phyloP scores from a whole-genome alignment of 2,113 vertebrate genomes.

The Tragulus kanchil region DNA sequence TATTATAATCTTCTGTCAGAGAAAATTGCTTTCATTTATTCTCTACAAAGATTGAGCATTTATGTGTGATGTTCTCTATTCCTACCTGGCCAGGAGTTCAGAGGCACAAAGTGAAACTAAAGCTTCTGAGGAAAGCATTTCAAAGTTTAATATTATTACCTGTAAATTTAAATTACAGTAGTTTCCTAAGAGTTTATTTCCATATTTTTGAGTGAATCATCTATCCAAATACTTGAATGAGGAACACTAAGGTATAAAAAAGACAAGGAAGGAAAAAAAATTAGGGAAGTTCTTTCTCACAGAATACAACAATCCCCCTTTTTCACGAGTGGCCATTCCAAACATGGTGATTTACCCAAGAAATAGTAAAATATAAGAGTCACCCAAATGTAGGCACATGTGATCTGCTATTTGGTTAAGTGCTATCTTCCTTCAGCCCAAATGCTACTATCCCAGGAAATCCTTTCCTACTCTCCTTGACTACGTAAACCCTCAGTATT shows the following conservation, averaged over 20 bases:
- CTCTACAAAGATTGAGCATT: neutral
- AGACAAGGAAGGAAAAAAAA: neutral
- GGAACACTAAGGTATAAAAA: neutral
- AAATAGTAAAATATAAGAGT: neutral
- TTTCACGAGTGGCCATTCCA: neutral
- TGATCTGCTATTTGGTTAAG: neutral
- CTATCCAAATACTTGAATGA: neutral
- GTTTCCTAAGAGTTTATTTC: slow-evolving; percentile 22
- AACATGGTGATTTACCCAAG: neutral
- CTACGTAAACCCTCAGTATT: neutral
- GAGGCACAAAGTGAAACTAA: neutral
- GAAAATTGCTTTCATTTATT: slow-evolving; percentile 55
- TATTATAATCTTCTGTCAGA: slow-evolving; percentile 15
- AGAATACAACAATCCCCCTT: neutral
- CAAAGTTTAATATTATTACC: neutral
- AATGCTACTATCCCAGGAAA: neutral
- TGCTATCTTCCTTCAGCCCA: neutral
- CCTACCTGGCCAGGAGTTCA: neutral
- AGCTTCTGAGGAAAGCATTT: neutral
- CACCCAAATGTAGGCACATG: neutral
- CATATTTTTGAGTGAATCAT: neutral
- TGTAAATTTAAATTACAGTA: slow-evolving; percentile 21
- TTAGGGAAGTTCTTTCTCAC: neutral
- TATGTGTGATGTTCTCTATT: neutral
- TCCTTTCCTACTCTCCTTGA: neutral